phyloP scores from a whole-genome alignment of 2,113 vertebrate genomes.

The Anser brachyrhynchus region DNA sequence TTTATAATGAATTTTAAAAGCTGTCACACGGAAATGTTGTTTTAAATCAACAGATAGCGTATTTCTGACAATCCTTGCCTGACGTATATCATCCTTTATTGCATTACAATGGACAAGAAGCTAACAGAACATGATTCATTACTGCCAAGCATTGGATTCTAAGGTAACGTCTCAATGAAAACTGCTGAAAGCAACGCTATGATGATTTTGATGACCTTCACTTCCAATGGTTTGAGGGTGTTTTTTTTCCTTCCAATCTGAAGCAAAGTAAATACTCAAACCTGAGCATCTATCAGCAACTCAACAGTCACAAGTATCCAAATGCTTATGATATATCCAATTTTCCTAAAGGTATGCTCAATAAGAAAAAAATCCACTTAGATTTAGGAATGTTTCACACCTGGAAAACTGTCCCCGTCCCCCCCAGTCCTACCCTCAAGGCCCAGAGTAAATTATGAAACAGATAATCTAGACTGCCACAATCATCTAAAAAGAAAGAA shows the following conservation, averaged over 20 bases:
- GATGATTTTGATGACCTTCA: not conserved
- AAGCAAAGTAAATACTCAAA: not conserved
- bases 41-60: not conserved
- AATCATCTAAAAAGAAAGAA: slow-evolving; percentile 42
- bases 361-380: not conserved
- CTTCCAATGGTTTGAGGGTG: not conserved
- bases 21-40: not conserved
- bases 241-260: not conserved
- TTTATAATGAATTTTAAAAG: slow-evolving; percentile 1
- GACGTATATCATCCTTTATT: not conserved
- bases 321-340: not conserved
- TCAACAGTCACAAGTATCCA: not conserved
- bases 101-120: not conserved
- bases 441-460: slow-evolving; percentile 47
- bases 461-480: not conserved
- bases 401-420: not conserved
- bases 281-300: not conserved
- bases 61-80: not conserved
- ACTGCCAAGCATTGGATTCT: not conserved
- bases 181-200: not conserved
- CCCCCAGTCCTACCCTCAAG: not conserved
- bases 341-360: not conserved
- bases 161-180: not conserved
- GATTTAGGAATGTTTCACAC: not conserved
- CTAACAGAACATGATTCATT: not conserved